Base-by-base conservation (phyloP, 1,140 invertebrate species). In the Onthophagus taurus region DNA sequence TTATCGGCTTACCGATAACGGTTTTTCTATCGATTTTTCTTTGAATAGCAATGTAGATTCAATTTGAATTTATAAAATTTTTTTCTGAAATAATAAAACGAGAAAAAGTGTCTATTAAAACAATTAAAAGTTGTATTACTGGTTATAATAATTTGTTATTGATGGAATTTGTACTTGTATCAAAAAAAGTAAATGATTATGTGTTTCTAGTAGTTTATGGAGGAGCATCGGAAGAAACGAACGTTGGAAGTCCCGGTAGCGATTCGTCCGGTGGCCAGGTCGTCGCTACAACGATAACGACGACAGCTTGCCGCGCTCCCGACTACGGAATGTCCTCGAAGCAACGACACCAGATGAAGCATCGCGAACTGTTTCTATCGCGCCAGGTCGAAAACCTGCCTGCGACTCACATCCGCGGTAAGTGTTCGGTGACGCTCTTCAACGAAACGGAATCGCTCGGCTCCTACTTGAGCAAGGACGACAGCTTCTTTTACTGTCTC, bases 401-500 rank as follows among this genome's bases (percentile, higher is more conserved):
- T 29, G 95, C 95, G 36, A 99, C 93, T 41, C 90, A 96, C 71
- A 99, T 99, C 59, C 78, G 97, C 59, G 96, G 96, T 61, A 99
- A 99, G 76, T 99, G 96, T 74, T 86, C 86, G 49, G 96, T 99
- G 49, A 97, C 94, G 39, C 74, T 99, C 44, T 81, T 98, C 63
- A 98, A 97, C 72, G 95, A 98, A 76, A 97, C 93, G 35, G 96
- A 99, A 74, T 89, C 89, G 51, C 74, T 95, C 54, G 73, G 85
- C 55, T 93, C 89, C 64, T 99, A 99, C 75, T 76, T 97, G 51
- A 90, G 91, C 71, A 93, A 92, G 76, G 94, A 98, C 77, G 94
- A 99, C 70, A 87, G 89, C 63, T 99, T 99, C 78, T 99, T 97
- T 70, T 99, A 99, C 72, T 97, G 95, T 64, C 76, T 99, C 65